Conservation (phyloP, 2,113 vertebrate species). For the Oxyruncus cristatus region DNA sequence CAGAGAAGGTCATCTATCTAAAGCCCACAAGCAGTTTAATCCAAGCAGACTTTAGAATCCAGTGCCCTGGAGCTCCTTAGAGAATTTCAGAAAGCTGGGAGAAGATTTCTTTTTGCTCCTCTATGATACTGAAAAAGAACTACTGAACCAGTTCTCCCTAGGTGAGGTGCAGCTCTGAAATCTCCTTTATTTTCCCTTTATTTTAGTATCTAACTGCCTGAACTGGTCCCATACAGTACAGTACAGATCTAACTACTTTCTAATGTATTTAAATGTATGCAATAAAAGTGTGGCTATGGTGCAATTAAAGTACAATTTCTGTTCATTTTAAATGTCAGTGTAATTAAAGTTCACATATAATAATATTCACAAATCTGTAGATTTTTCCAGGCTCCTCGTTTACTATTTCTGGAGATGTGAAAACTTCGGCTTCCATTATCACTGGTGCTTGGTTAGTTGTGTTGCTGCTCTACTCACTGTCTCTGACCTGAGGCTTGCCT, state of each 20-base stretch:
- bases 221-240: slow-evolving; percentile 45
- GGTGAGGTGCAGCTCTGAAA: slow-evolving; percentile 6
- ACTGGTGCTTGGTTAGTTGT: neutral
- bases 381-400: slow-evolving; percentile 48
- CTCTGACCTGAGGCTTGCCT: neutral
- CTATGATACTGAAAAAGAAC: neutral
- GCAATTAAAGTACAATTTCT: slow-evolving; percentile 75
- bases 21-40: neutral
- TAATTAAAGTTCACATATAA: slow-evolving; percentile 74
- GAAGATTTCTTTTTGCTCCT: neutral
- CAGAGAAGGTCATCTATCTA: neutral
- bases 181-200: neutral
- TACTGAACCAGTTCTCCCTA: neutral
- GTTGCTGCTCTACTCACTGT: neutral
- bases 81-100: neutral
- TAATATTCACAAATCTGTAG: slow-evolving; percentile 70
- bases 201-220: slow-evolving; percentile 43
- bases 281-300: slow-evolving; percentile 66
- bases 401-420: slow-evolving; percentile 49
- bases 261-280: slow-evolving; percentile 77
- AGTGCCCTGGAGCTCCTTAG: neutral
- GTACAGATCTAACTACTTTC: slow-evolving; percentile 51
- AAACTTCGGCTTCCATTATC: neutral
- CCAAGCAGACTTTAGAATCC: neutral
- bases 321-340: slow-evolving; percentile 74